Evolutionary conservation across 2,113 vertebrate species (phyloP).

Genomic region (Rattus rattus): DNA sequence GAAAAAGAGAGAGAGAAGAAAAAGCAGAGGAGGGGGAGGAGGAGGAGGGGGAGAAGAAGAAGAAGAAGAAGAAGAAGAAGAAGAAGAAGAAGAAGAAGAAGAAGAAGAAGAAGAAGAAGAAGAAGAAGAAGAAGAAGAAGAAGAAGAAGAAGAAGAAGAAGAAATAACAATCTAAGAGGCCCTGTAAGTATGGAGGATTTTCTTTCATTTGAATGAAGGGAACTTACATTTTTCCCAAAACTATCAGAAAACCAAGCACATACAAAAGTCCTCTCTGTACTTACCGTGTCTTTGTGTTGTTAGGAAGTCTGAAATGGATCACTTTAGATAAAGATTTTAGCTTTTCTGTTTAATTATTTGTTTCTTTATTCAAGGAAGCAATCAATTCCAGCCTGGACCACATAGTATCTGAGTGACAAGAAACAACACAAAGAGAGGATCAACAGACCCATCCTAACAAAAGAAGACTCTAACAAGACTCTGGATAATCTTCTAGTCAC

Average conservation of each 20-base stretch:
- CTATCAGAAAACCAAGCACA: not conserved
- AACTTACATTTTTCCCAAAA: not conserved
- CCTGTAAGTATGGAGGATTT: not conserved
- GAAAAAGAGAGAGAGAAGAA: too few relatives aligned
- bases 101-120: too few relatives aligned
- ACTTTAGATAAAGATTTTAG: not conserved
- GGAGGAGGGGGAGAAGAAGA: too few relatives aligned
- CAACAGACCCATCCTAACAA: not conserved
- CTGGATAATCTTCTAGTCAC: not conserved
- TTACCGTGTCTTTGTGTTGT: not conserved
- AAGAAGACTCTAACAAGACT: not conserved
- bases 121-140: too few relatives aligned
- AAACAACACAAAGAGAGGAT: not conserved
- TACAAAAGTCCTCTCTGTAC: not conserved
- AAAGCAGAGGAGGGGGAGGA: too few relatives aligned
- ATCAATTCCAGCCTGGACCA: not conserved
- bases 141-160: not conserved
- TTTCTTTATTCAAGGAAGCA: constrained; percentile 55
- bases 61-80: too few relatives aligned
- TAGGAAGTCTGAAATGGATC: not conserved
- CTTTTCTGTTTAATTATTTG: constrained; percentile 63
- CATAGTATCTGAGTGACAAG: constrained; percentile 4
- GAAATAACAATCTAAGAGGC: not conserved
- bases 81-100: too few relatives aligned
- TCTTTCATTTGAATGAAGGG: not conserved